Base-by-base conservation (phyloP, 2,888 invertebrate genomes). In the Dicyrtomina minuta region DNA sequence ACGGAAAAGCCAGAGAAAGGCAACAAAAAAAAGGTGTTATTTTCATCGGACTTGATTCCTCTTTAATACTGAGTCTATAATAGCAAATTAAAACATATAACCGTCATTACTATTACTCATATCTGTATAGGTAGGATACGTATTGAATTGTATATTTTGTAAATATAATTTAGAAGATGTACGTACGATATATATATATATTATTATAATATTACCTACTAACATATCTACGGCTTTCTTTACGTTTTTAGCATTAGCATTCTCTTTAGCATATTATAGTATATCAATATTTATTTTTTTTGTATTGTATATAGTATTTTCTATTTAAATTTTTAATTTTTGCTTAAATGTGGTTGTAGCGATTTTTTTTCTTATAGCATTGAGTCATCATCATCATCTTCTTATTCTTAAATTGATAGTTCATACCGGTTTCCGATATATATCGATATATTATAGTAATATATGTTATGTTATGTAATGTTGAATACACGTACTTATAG, bases 61-160 rank as follows among this genome's bases (percentile, higher is more conserved):
- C 70, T 75, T 75, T 75, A 75, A 74, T 74, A 75, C 75, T 72
- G 74, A 74, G 70, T 75, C 73, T 73, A 70, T 60, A 44, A 59
- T 72, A 72, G 70, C 70, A 72, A 70, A 72, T 72, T 70, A 72
- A 68, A 70, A 71, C 72, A 69, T 53, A 53, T 64, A 64, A 53
- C 62, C 66, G 59, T 66, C 49, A 58, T 58, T 43, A 33, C 33
- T 33, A 33, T 33, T 33, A 33, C 33, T 33, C 33, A 33, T 33
- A 55, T 66, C 33, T 20, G 20, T 56, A 17, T 27, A 33, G 24
- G 24, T 55, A 43, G n/a, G 17, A 55, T 58, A 44, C 22, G 22
- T 66, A 58, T 44, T n/a, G 24, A 27, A 20, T 20, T 17, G 26
- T 20, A 53, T 65, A 24, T 53, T 65, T 51, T 39, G 12, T 55